Percentiles rank a stretch among this genome's conserved stretches.
These are phyloP conservation scores for Mimumesa dahlbomi DNA, from an alignment of 2,888 invertebrate genomes.

Conservation along the genomic window DNA sequence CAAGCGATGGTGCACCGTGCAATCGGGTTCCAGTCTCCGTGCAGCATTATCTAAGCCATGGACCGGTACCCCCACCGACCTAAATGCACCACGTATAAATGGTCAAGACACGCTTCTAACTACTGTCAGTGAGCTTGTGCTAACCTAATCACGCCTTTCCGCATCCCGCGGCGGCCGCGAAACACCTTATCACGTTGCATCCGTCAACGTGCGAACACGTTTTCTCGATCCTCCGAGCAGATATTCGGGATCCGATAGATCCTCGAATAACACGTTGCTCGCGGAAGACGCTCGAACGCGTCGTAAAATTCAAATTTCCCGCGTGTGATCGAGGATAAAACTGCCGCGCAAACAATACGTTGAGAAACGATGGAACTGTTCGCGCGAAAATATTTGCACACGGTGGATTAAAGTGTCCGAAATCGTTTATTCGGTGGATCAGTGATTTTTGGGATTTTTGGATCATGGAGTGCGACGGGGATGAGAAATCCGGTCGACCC, in stretches of 20 bases:
- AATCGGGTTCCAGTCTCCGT: conserved; percentile 40
- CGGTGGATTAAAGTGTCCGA: not conserved
- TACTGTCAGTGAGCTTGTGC: conserved; percentile 70
- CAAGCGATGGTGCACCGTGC: conserved; percentile 7
- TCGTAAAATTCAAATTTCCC: too few relatives aligned
- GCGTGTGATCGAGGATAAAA: too few relatives aligned
- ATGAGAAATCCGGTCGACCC: not conserved
- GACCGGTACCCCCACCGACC: conserved; percentile 79
- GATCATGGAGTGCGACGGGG: conserved; percentile 21
- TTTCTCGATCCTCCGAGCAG: not conserved
- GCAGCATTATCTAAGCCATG: conserved; percentile 63
- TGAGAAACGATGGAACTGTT: too few relatives aligned
- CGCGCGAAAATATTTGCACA: too few relatives aligned
- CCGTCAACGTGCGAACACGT: not conserved
- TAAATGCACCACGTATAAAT: conserved; percentile 79
- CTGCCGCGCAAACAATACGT: too few relatives aligned
- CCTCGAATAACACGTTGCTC: too few relatives aligned
- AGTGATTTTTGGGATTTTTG: too few relatives aligned
- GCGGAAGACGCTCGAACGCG: too few relatives aligned
- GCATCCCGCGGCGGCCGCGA: not conserved
- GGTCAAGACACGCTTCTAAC: conserved; percentile 76
- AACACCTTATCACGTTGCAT: conserved; percentile 10
- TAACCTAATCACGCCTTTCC: conserved; percentile 45
- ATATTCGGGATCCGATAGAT: not conserved
- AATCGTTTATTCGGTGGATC: not conserved